Base-by-base conservation (phyloP, 2,113 vertebrate species). In the Nothoprocta perdicaria region DNA sequence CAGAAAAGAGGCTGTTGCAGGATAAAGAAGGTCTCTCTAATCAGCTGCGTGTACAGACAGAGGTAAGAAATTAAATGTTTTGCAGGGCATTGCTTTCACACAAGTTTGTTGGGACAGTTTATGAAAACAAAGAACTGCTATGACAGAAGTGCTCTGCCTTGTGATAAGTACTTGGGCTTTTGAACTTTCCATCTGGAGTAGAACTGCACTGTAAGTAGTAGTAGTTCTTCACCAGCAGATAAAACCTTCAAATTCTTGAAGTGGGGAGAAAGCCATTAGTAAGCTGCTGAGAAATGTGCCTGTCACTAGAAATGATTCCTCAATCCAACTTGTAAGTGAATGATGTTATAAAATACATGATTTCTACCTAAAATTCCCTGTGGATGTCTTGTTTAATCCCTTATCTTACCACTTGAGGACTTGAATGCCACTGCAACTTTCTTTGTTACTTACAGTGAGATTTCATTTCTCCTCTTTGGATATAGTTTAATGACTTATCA, bases 21-120 rank as follows among this genome's bases (percentile, higher is more conserved):
- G 99, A 99, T 95, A 99, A 98, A 81, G 99, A 99, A 96, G 99
- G 99, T 14, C 98, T 99, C 52, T 98, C 96, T 26, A 99, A 99
- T 93, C 99, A 99, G 97, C 98, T 99, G 6, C 98, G 98, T 21
- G 94, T 99, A 53, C 99, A 99, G 96, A 99, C 99, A 41, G 99
- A 99, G 98, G 99, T 99, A 94, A 96, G 97, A 77, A 80, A 31
- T 55, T 14, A 69, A 76, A 88, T 27, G 2, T 38, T 6, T 63
- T 80, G 40, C 35, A 27, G 62, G 71, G 61, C 78, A 63, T 29
- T 67, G 60, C 66, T 94, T 53, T 53, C 52, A 53, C 24, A 53
- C 24, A 27, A 53, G 12, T 89, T 85, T 90, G 9, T 55, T 3
- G 40, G 73, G 57, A 21, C 17, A 48, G n/a, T 57, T 84, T 82